These are phyloP conservation scores for Danio albolineatus DNA, from an alignment of 2,797 vertebrate genomes.

Conservation along the genomic window DNA sequence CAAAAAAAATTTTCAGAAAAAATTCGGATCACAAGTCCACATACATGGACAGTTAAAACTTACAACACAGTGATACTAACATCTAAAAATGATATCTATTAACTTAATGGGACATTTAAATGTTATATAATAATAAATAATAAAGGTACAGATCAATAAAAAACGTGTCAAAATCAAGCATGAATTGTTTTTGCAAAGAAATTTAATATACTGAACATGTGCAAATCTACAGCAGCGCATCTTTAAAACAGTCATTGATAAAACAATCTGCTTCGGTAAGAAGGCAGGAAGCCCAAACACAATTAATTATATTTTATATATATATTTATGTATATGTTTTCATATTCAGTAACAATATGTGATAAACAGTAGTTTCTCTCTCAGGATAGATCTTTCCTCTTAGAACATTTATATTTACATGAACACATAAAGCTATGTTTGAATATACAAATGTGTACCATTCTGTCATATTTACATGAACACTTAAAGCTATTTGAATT, in stretches of 20 bases:
- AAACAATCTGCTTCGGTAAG: constrained; percentile 21
- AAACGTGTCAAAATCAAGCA: no score
- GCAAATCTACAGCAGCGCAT: constrained; percentile 52
- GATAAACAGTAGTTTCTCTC: constrained; percentile 4
- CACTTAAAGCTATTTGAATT: constrained; percentile 21
- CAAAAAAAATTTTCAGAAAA: no score
- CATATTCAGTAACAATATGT: constrained; percentile 42
- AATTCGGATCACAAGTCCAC: no score
- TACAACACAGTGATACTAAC: no score
- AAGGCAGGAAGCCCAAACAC: constrained; percentile 37
- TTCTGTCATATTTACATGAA: constrained; percentile 9
- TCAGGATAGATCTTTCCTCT: constrained; percentile 16
- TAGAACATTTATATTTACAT: constrained; percentile 45
- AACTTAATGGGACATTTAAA: no score
- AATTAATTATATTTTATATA: background rate
- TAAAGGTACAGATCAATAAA: no score
- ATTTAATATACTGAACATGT: constrained; percentile 40
- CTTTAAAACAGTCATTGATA: constrained; percentile 54
- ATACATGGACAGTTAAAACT: no score
- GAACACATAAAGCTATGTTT: constrained; percentile 27
- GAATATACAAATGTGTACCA: constrained; percentile 15
- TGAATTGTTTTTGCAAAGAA: no score
- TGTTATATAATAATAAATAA: no score
- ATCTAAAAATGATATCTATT: no score
- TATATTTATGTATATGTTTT: background rate